Evolutionary conservation across 2,888 invertebrate species (phyloP).

Genomic region (Tenthredo amoena): DNA sequence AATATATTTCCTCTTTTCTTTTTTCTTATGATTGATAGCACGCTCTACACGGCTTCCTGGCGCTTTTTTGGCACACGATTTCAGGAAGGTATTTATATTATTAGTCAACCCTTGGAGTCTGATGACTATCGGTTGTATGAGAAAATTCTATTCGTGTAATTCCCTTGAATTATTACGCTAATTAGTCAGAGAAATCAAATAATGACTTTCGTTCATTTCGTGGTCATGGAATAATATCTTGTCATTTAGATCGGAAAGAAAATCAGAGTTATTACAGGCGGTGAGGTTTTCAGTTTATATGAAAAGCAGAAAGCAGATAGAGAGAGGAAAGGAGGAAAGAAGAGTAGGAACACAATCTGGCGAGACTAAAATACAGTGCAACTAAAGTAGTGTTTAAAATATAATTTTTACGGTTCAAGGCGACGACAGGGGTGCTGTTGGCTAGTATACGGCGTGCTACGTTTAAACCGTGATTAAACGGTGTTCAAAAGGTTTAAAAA

Average conservation of each 20-base stretch:
- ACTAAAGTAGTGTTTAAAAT: constrained; percentile 45
- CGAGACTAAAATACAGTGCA: constrained; percentile 28
- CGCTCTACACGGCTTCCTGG: background rate
- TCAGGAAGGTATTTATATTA: background rate
- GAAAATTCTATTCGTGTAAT: background rate
- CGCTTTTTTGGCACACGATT: constrained; percentile 15
- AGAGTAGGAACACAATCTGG: background rate
- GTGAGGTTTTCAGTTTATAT: background rate
- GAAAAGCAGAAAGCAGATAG: background rate
- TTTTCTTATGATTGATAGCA: background rate
- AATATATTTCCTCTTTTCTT: background rate
- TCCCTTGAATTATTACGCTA: background rate
- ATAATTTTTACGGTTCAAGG: constrained; percentile 37
- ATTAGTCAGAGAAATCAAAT: background rate
- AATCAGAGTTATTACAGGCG: background rate
- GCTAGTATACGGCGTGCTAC: background rate
- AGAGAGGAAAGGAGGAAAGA: background rate
- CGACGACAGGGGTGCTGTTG: constrained; percentile 41
- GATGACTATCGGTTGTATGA: background rate
- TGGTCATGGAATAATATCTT: background rate
- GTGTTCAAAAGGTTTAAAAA: constrained; percentile 35
- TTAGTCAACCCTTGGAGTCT: constrained; percentile 6
- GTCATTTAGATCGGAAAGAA: background rate
- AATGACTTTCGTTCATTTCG: background rate
- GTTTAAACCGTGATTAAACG: constrained; percentile 35